A percentile compares a stretch with the other conserved stretches of the same genome.
Evolutionary conservation across 2,888 invertebrate species (phyloP).

Genomic region (Parasteatoda lunata): DNA sequence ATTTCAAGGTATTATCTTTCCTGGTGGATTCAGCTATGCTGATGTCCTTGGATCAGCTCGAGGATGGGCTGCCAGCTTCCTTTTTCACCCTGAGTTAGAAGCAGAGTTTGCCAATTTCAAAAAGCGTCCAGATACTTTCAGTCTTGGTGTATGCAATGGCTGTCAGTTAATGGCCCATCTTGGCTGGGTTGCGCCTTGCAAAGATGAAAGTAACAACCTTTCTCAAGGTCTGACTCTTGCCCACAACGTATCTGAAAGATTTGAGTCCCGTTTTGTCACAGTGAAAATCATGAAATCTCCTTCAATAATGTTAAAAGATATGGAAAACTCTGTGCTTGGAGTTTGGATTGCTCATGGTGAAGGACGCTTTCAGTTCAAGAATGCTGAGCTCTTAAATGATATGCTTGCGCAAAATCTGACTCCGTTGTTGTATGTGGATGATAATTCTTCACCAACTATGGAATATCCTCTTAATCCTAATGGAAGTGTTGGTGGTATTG

Average conservation of each 20-base stretch:
- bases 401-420: conserved; percentile 79
- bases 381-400: conserved; percentile 68
- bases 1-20: conserved; percentile 93
- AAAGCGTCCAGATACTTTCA: conserved; percentile 85
- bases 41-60: conserved; percentile 98
- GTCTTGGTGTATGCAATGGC: conserved; percentile 98
- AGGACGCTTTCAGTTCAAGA: conserved; percentile 77
- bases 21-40: conserved; percentile 99
- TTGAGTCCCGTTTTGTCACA: conserved; percentile 86
- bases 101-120: conserved; percentile 86
- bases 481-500: conserved; percentile 88
- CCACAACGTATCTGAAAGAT: conserved; percentile 92
- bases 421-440: conserved; percentile 89
- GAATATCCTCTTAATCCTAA: conserved; percentile 94
- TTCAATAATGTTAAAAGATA: conserved; percentile 90
- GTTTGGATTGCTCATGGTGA: conserved; percentile 98
- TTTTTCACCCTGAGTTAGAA: conserved; percentile 83
- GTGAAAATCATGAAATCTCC: conserved; percentile 83
- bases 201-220: conserved; percentile 34
- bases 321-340: conserved; percentile 91
- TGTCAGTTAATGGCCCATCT: conserved; percentile 96
- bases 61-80: conserved; percentile 92
- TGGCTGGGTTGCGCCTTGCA: conserved; percentile 84
- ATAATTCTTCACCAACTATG: conserved; percentile 81
- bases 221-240: conserved; percentile 80